phyloP scores from a whole-genome alignment of 2,888 invertebrate species.

The Choreutis nemorana region DNA sequence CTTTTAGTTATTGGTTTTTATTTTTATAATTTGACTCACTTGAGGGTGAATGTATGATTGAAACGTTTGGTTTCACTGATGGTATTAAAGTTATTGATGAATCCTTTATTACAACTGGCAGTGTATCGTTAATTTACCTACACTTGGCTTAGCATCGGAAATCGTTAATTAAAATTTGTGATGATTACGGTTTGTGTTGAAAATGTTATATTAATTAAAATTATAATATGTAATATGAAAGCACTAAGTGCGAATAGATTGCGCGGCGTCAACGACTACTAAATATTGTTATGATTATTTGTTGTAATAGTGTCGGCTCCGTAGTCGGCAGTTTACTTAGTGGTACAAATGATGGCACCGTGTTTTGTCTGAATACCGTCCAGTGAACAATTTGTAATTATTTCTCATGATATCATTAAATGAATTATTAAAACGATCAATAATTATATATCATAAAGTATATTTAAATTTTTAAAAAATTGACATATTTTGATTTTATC shows the following conservation, averaged over 20 bases:
- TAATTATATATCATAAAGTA: conserved; percentile 1
- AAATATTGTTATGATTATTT: conserved; percentile 23
- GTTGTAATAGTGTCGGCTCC: too few species aligned
- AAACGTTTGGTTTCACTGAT: too few species aligned
- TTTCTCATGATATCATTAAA: conserved; percentile 19
- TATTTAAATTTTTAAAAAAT: not conserved
- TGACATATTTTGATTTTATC: too few species aligned
- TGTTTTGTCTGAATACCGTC: conserved; percentile 55
- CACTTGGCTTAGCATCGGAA: too few species aligned
- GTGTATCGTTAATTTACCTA: too few species aligned
- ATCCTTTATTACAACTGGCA: too few species aligned
- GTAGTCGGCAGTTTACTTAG: conserved; percentile 2
- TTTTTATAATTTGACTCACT: too few species aligned
- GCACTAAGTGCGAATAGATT: conserved; percentile 56
- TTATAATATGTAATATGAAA: conserved; percentile 31
- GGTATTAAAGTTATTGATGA: too few species aligned
- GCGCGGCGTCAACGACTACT: conserved; percentile 46
- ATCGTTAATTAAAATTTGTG: too few species aligned
- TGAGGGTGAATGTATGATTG: too few species aligned
- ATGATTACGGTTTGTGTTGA: conserved; percentile 45
- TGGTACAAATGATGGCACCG: conserved; percentile 29
- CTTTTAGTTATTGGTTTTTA: too few species aligned
- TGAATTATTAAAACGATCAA: conserved; percentile 1
- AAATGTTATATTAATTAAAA: conserved; percentile 28
- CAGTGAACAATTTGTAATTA: conserved; percentile 38